These are phyloP conservation scores for Cynaeus angustus DNA, from an alignment of 2,888 invertebrate species.

Conservation along the genomic window DNA sequence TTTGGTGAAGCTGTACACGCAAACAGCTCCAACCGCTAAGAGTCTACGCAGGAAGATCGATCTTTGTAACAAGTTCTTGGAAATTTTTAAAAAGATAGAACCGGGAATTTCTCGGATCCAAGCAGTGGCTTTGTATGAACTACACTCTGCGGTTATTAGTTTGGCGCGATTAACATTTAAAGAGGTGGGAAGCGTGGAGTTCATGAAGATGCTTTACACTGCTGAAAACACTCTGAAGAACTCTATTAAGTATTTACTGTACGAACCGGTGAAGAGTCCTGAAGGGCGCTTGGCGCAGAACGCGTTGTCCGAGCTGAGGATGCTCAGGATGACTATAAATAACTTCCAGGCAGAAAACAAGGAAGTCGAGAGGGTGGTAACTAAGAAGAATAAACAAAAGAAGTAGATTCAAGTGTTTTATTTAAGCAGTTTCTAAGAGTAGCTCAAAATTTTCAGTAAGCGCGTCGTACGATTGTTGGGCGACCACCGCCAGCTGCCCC, in stretches of 20 bases:
- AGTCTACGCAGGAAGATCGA: constrained; percentile 78
- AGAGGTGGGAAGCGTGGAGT: constrained; percentile 75
- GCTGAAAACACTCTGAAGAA: constrained; percentile 77
- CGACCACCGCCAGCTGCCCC: too few relatives aligned
- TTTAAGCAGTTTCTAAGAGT: constrained; percentile 61
- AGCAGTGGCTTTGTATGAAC: constrained; percentile 85
- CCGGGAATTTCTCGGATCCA: constrained; percentile 81
- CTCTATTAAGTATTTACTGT: constrained; percentile 78
- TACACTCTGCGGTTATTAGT: constrained; percentile 80
- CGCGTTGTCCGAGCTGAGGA: constrained; percentile 79
- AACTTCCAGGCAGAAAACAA: constrained; percentile 4
- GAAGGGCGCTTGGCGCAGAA: constrained; percentile 82
- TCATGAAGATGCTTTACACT: constrained; percentile 74
- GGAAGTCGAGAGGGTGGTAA: not conserved
- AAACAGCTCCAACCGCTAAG: constrained; percentile 58
- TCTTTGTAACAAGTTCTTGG: constrained; percentile 79
- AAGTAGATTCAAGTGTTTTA: constrained; percentile 3
- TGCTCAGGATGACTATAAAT: constrained; percentile 56
- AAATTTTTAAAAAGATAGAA: constrained; percentile 78
- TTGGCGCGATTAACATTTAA: constrained; percentile 78
- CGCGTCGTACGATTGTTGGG: too few relatives aligned
- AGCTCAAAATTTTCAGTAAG: too few relatives aligned
- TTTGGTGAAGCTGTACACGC: constrained; percentile 74
- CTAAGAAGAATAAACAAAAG: constrained; percentile 7
- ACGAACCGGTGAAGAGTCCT: constrained; percentile 82